Evolutionary conservation across 2,113 vertebrate species (phyloP), one percentile per base, ranked within the genome.

Genomic region (Oncorhynchus clarkii): DNA sequence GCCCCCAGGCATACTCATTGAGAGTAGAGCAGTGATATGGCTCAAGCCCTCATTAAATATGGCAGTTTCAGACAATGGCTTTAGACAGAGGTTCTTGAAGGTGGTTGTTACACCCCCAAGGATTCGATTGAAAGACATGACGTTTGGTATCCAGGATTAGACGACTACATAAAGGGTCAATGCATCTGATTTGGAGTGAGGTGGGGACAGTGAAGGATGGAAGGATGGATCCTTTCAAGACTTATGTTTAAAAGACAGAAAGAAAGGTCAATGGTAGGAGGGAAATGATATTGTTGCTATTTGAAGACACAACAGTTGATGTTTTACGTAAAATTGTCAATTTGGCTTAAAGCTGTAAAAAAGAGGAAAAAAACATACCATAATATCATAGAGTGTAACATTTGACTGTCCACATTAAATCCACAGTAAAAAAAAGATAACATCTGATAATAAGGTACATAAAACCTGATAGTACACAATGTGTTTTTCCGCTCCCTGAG

Each of bases 1-100:
- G 76, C 81, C 84, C 66, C 71, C 57, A 18, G 79, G 79, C 74
- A 64, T 67, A 45, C 68, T 72, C 66, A 72, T 83, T 83, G 67
- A 79, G 72, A 59, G n/a, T 11, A 12, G 65, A 5, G 65, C 24
- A 14, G n/a, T 6, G 26, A 12, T 64, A 11, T 64, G 60, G 60
- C 60, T 22, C 5, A 68, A 68, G 67, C 67, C 31, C 67, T 34
- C 31, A 68, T 68, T 39, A 68, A 68, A 68, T 68, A 68, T 68
- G 67, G 31, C 67, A 5, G 31, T 29, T 9, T 67, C 65, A 27
- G 27, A 67, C 65, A 67, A 67, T 68, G 31, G 67, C 20, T 68
- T 31, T n/a, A 8, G 67, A 68, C 67, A 34, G 20, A 39, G 67
- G 67, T 54, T 16, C 51, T 54, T n/a, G 20, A 45, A 39, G 18